These are phyloP conservation scores for Eucera pruinosa DNA, from an alignment of 2,888 invertebrate genomes.

Conservation along the genomic window DNA sequence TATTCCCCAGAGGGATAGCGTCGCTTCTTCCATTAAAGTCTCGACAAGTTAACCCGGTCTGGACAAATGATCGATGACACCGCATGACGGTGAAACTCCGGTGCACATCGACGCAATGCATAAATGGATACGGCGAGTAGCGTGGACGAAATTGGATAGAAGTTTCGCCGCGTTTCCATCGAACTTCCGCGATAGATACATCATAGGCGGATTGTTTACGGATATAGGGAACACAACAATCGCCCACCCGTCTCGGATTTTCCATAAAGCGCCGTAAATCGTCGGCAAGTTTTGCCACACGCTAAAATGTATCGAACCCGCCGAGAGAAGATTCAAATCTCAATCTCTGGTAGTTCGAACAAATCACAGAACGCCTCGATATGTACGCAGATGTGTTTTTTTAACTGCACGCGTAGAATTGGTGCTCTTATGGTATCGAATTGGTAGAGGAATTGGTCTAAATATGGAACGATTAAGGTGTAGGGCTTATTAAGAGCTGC, in stretches of 20 bases:
- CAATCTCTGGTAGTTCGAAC: conserved; percentile 24
- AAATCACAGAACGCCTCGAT: conserved; percentile 29
- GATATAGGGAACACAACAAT: conserved; percentile 17
- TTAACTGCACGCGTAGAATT: neutral
- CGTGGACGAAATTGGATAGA: conserved; percentile 50
- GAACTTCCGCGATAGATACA: conserved; percentile 61
- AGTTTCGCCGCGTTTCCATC: conserved; percentile 57
- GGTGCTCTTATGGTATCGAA: neutral
- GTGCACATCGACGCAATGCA: conserved; percentile 8
- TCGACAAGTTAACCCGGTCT: conserved; percentile 3
- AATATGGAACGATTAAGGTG: no score
- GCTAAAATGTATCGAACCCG: conserved; percentile 17
- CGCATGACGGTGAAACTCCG: neutral
- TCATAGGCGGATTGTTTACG: conserved; percentile 58
- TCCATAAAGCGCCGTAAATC: conserved; percentile 56
- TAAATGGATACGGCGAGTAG: conserved; percentile 31
- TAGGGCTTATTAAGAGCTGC: no score
- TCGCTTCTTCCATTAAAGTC: conserved; percentile 13
- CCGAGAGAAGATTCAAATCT: conserved; percentile 43
- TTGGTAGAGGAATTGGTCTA: no score
- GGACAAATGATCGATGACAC: conserved; percentile 37
- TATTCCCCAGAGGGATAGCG: neutral
- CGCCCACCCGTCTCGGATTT: conserved; percentile 17
- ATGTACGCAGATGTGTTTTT: neutral
- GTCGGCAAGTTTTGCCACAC: conserved; percentile 39